Evolutionary conservation across 2,113 vertebrate genomes (phyloP).

Genomic region (Chlamydotis undulata): DNA sequence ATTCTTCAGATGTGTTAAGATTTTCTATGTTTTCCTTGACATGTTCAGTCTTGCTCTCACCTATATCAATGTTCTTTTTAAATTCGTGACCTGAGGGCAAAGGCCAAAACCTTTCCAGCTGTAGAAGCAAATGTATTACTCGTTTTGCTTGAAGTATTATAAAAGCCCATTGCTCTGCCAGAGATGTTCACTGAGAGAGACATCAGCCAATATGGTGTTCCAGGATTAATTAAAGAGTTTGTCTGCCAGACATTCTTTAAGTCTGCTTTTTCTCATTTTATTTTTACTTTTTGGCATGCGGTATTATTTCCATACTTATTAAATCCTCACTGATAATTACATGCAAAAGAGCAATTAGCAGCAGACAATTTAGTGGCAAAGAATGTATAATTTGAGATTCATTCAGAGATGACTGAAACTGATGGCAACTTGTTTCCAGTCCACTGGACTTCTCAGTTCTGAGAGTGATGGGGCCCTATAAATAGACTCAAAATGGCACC

Average conservation of each 20-base stretch:
- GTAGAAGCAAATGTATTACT: neutral
- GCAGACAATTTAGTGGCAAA: slow-evolving; percentile 69
- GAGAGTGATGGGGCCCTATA: neutral
- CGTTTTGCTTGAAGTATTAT: neutral
- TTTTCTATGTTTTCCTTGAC: neutral
- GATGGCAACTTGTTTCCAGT: slow-evolving; percentile 59
- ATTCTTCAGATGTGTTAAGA: neutral
- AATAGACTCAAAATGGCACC: slow-evolving; percentile 46
- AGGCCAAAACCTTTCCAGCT: neutral
- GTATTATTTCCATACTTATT: slow-evolving; percentile 64
- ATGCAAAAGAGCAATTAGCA: slow-evolving; percentile 69
- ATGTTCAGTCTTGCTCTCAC: neutral
- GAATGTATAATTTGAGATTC: slow-evolving; percentile 70
- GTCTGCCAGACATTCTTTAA: slow-evolving; percentile 58
- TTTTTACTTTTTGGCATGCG: slow-evolving; percentile 64
- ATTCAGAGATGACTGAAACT: slow-evolving; percentile 70
- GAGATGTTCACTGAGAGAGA: slow-evolving; percentile 16
- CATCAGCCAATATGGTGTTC: slow-evolving; percentile 1
- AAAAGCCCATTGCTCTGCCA: neutral
- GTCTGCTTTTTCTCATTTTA: slow-evolving; percentile 51
- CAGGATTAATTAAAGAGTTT: slow-evolving; percentile 60
- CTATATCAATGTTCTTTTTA: neutral
- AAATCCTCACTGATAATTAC: slow-evolving; percentile 53
- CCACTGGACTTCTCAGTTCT: neutral
- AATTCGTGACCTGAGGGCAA: neutral